These are phyloP conservation scores for Aphelinus certus DNA, from an alignment of 1,140 invertebrate genomes.

Conservation along the genomic window DNA sequence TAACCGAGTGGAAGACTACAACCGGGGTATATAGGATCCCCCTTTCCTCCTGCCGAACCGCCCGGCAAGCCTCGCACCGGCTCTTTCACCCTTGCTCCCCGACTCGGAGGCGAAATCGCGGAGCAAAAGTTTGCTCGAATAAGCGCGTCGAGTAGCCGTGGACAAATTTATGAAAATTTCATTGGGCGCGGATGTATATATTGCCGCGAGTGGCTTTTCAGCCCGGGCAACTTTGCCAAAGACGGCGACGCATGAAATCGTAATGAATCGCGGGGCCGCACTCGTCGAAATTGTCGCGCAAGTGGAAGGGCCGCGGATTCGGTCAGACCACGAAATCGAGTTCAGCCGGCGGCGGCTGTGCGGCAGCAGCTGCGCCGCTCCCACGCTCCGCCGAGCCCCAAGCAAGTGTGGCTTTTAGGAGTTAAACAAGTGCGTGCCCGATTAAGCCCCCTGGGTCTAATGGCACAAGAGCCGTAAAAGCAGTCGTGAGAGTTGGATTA, in stretches of 20 bases:
- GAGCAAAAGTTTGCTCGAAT: slow-evolving; percentile 15
- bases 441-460: slow-evolving; percentile 29
- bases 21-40: too few species aligned
- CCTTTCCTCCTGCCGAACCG: too few species aligned
- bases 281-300: neutral
- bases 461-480: slow-evolving; percentile 6
- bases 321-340: slow-evolving; percentile 14
- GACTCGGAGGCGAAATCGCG: too few species aligned
- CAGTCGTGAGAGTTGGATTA: neutral
- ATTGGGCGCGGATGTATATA: slow-evolving; percentile 4
- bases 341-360: slow-evolving; percentile 1
- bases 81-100: too few species aligned
- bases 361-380: neutral
- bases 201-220: too few species aligned
- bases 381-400: too few species aligned
- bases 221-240: neutral
- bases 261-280: slow-evolving; percentile 33
- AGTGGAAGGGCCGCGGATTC: neutral
- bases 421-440: slow-evolving; percentile 37
- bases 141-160: slow-evolving; percentile 21
- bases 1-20: too few species aligned
- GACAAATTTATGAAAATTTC: slow-evolving; percentile 45
- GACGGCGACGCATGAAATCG: slow-evolving; percentile 35
- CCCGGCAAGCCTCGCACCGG: too few species aligned
- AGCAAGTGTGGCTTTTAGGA: too few species aligned